Evolutionary conservation across 2,113 vertebrate genomes (phyloP).

Genomic region (Labeo catla): DNA sequence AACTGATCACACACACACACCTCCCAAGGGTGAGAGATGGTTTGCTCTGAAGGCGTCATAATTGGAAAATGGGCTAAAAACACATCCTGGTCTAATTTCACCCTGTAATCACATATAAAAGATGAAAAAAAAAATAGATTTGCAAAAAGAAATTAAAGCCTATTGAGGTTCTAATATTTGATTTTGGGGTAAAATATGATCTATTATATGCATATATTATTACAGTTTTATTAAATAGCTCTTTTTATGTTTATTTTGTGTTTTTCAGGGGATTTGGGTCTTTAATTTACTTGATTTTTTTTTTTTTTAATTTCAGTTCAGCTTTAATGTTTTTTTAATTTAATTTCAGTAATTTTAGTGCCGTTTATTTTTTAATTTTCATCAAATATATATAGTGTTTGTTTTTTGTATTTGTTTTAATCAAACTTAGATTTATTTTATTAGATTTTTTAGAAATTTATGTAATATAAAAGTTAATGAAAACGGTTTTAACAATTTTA

Average conservation of each 20-base stretch:
- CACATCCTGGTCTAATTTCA: not conserved
- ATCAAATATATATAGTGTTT: too few relatives aligned
- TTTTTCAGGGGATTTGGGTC: too few relatives aligned
- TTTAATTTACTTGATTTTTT: too few relatives aligned
- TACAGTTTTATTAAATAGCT: not conserved
- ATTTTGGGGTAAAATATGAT: not conserved
- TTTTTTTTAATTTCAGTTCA: too few relatives aligned
- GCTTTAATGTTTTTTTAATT: too few relatives aligned
- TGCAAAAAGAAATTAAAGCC: not conserved
- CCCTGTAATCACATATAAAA: not conserved
- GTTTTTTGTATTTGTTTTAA: too few relatives aligned
- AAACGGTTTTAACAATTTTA: too few relatives aligned
- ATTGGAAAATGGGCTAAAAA: not conserved
- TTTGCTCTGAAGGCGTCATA: constrained; percentile 7
- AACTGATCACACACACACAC: constrained; percentile 21
- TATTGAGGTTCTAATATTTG: not conserved
- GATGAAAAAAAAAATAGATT: not conserved
- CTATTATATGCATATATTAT: not conserved
- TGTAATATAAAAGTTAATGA: too few relatives aligned
- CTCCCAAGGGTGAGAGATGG: constrained; percentile 28
- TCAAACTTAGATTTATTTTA: too few relatives aligned
- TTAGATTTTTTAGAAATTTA: too few relatives aligned
- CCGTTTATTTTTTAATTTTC: too few relatives aligned
- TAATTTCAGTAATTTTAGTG: too few relatives aligned
- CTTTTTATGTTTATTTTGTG: not conserved